These are phyloP conservation scores for Leptinotarsa rubiginosa DNA, from an alignment of 2,888 invertebrate genomes.

Conservation along the genomic window DNA sequence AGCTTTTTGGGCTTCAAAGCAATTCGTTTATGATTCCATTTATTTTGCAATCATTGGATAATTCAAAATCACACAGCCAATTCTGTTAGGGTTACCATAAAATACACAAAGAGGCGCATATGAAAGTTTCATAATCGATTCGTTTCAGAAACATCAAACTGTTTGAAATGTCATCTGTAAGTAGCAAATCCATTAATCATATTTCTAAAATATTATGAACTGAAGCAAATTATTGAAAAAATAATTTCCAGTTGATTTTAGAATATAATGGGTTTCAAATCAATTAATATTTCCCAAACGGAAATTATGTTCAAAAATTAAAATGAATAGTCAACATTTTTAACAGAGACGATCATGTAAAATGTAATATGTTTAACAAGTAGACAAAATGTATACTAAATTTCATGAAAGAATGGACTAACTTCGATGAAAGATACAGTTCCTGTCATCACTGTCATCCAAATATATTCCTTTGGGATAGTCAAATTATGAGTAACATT, in stretches of 20 bases:
- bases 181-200: constrained; percentile 3
- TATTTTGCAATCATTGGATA: constrained; percentile 8
- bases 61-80: constrained; percentile 8
- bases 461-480: no score
- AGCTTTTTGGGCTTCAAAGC: constrained; percentile 8
- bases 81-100: background rate
- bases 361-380: no score
- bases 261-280: constrained; percentile 1
- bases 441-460: no score
- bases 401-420: no score
- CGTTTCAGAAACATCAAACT: background rate
- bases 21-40: constrained; percentile 10
- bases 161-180: background rate
- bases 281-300: background rate
- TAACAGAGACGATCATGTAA: no score
- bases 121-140: constrained; percentile 1
- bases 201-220: background rate
- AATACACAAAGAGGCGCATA: background rate
- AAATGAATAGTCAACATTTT: no score
- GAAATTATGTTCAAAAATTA: no score
- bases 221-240: background rate
- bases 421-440: no score
- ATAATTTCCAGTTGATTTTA: background rate
- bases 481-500: no score
- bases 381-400: no score